Percentiles rank a stretch among this genome's conserved stretches.
These are phyloP conservation scores for Agrypnia vestita DNA, from an alignment of 1,140 invertebrate species.

Conservation along the genomic window DNA sequence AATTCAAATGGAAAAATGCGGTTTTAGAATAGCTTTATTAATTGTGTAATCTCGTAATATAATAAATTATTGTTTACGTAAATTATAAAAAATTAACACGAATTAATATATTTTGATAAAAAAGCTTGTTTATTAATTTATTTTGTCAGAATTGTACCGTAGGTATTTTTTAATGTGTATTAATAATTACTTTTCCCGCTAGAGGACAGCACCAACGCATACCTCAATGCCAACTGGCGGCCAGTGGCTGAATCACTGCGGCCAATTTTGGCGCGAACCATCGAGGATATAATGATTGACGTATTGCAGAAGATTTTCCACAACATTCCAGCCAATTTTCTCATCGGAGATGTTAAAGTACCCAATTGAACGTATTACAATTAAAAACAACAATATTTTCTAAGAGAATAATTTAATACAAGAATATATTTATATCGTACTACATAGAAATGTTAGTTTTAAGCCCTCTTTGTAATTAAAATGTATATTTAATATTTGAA, in stretches of 20 bases:
- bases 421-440: background rate
- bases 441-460: too few species aligned
- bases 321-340: slow-evolving; percentile 78
- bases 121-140: too few species aligned
- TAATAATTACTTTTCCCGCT: slow-evolving; percentile 51
- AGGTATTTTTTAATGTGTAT: slow-evolving; percentile 44
- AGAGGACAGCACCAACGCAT: slow-evolving; percentile 81
- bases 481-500: too few species aligned
- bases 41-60: background rate
- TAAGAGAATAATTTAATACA: background rate
- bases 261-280: slow-evolving; percentile 78
- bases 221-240: slow-evolving; percentile 80
- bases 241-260: slow-evolving; percentile 78
- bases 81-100: slow-evolving; percentile 13
- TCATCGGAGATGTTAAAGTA: slow-evolving; percentile 75
- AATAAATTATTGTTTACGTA: background rate
- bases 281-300: slow-evolving; percentile 78
- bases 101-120: slow-evolving; percentile 41
- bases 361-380: slow-evolving; percentile 13
- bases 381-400: background rate
- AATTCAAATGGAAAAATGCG: background rate
- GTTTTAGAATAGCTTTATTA: background rate
- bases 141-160: too few species aligned
- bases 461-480: too few species aligned
- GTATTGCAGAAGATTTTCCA: slow-evolving; percentile 78